phyloP scores from a whole-genome alignment of 2,113 vertebrate genomes.

The Nothocercus nigrocapillus region DNA sequence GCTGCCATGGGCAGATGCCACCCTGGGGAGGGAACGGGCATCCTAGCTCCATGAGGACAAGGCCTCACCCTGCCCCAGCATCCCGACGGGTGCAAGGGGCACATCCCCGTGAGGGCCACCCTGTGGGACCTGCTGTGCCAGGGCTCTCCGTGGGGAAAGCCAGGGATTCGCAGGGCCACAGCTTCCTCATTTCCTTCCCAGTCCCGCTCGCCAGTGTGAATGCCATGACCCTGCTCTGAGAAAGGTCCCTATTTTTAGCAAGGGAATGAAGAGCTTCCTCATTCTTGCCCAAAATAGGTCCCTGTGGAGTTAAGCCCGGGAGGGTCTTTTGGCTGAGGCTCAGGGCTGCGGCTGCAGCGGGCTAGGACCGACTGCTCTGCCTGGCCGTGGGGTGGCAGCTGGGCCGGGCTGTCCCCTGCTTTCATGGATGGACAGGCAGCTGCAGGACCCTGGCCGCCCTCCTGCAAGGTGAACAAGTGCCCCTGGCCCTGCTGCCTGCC shows the following conservation, averaged over 20 bases:
- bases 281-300: conserved; percentile 55
- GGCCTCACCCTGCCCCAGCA: neutral
- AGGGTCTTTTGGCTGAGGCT: neutral
- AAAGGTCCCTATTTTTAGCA: conserved; percentile 64
- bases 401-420: neutral
- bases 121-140: neutral
- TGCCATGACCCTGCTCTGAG: neutral
- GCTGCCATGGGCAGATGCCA: neutral
- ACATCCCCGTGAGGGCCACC: neutral
- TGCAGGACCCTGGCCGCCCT: rapidly evolving
- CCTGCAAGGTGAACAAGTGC: rapidly evolving
- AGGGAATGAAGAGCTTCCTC: conserved; percentile 40
- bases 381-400: neutral
- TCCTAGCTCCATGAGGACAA: neutral
- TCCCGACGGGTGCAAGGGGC: neutral
- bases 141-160: neutral
- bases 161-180: neutral
- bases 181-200: neutral
- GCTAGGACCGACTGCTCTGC: neutral
- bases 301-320: neutral
- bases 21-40: rapidly evolving
- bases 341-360: neutral
- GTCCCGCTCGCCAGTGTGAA: neutral
- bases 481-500: neutral
- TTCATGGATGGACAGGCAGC: rapidly evolving